Percentiles rank a stretch among this genome's conserved stretches.
Evolutionary conservation across 2,113 vertebrate genomes (phyloP).

Genomic region (Phyllostomus discolor): DNA sequence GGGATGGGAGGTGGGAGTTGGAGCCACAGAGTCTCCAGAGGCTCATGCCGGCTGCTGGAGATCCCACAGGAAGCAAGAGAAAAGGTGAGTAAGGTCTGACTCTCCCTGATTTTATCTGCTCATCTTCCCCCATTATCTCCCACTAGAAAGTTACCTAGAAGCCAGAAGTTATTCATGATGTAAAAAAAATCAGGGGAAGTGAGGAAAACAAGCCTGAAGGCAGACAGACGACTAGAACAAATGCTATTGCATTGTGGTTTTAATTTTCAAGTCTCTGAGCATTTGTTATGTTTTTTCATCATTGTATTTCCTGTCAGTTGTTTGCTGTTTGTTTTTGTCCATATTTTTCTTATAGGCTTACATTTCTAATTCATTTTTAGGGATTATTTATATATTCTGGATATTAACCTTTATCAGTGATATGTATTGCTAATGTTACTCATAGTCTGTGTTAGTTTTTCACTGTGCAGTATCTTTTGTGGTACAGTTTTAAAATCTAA

Average conservation of each 20-base stretch:
- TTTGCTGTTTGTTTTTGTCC: not conserved
- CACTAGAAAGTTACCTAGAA: not conserved
- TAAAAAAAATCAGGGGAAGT: not conserved
- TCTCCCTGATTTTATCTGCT: accelerated
- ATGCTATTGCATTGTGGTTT: not conserved
- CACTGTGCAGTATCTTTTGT: not conserved
- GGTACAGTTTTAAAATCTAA: not conserved
- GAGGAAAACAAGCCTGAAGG: not conserved
- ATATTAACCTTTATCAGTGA: not conserved
- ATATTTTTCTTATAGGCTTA: not conserved
- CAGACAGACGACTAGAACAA: not conserved
- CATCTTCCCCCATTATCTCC: not conserved
- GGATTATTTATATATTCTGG: not conserved
- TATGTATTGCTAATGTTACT: not conserved
- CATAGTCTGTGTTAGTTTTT: not conserved
- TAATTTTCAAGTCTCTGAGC: not conserved
- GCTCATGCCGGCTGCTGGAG: not conserved
- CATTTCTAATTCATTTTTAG: not conserved
- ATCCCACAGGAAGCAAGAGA: not conserved
- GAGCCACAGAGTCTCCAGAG: not conserved
- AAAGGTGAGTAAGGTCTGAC: not conserved
- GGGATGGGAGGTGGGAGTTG: not conserved
- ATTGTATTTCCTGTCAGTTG: not conserved
- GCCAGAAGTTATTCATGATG: not conserved
- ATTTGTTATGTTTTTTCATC: not conserved